These are phyloP conservation scores for Macrophya alboannulata DNA, from an alignment of 2,888 invertebrate species.

Conservation along the genomic window DNA sequence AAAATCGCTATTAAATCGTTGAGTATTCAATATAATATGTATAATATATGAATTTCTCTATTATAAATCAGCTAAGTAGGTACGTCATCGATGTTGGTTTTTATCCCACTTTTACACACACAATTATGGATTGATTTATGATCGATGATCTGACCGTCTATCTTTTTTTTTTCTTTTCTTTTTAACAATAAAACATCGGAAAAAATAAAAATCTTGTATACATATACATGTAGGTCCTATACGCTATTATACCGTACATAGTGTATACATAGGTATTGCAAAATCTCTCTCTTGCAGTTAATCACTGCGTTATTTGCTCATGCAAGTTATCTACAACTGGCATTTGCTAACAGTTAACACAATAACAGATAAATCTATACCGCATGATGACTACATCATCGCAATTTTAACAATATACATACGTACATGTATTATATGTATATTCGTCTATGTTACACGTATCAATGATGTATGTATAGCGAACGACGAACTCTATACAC, in stretches of 20 bases:
- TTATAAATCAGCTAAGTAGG: background rate
- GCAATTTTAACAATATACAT: background rate
- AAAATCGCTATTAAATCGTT: background rate
- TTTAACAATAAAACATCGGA: background rate
- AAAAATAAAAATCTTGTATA: background rate
- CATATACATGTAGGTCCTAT: background rate
- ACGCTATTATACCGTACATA: background rate
- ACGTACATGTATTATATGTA: background rate
- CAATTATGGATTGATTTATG: background rate
- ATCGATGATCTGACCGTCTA: background rate
- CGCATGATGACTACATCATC: background rate
- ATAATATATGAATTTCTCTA: background rate
- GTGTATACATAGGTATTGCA: background rate
- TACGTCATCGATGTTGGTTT: background rate
- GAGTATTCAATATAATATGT: background rate
- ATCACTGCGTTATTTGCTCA: background rate
- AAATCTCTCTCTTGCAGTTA: background rate
- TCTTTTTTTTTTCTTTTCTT: background rate
- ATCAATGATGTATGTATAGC: background rate
- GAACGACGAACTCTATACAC: background rate
- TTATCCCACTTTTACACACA: background rate
- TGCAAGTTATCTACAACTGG: background rate
- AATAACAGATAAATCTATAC: constrained; percentile 34
- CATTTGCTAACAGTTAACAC: constrained; percentile 17
- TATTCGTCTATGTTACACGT: background rate